A percentile compares a stretch with the other conserved stretches of the same genome.
These are phyloP conservation scores for Saccostrea echinata DNA, from an alignment of 1,140 invertebrate genomes.

Conservation along the genomic window DNA sequence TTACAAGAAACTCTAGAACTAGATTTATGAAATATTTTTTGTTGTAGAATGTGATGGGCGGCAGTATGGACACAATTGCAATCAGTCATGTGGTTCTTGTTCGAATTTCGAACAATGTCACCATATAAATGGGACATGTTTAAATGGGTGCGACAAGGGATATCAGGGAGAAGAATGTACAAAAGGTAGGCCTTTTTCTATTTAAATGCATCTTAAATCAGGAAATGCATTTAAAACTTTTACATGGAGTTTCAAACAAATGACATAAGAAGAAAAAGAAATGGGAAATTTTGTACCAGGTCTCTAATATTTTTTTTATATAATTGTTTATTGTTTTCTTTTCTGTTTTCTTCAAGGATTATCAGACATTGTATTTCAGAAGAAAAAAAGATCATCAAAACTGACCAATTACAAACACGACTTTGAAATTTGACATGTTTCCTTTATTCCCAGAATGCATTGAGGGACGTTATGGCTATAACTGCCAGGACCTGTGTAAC, in stretches of 20 bases:
- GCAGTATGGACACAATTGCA: background rate
- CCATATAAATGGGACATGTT: background rate
- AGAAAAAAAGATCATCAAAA: background rate
- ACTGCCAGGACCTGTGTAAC: background rate
- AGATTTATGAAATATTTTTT: background rate
- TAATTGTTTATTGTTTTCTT: background rate
- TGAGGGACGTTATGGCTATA: background rate
- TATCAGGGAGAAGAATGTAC: background rate
- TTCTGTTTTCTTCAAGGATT: background rate
- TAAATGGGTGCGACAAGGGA: background rate
- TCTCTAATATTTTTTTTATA: background rate
- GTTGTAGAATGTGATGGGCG: background rate
- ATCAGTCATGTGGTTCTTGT: background rate
- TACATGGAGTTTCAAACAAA: background rate
- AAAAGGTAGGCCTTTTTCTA: background rate
- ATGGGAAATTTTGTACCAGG: no score
- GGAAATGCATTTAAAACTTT: background rate
- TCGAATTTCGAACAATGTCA: background rate
- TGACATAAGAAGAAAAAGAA: background rate
- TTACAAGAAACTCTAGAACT: no score
- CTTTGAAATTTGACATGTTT: background rate
- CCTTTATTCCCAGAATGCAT: background rate
- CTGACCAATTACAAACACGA: no score
- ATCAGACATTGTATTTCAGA: no score
- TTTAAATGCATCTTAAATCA: background rate